Evolutionary conservation across 2,888 invertebrate species (phyloP).

Genomic region (Microctonus aethiopoides): DNA sequence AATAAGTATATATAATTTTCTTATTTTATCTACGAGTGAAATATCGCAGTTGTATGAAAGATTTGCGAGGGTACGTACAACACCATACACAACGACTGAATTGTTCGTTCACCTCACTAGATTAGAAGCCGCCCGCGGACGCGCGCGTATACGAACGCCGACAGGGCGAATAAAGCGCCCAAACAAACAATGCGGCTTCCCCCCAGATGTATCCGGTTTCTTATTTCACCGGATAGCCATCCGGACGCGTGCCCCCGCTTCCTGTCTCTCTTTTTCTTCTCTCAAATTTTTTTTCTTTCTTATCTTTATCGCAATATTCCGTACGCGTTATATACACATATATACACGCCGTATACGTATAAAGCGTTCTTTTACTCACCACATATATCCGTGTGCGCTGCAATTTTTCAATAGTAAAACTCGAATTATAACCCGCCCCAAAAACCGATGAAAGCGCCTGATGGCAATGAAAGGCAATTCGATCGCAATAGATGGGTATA

Average conservation of each 20-base stretch:
- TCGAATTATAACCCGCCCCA: slow-evolving; percentile 28
- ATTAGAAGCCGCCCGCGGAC: slow-evolving; percentile 25
- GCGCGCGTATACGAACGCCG: background rate
- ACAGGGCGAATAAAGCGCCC: slow-evolving; percentile 52
- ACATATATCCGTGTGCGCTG: slow-evolving; percentile 31
- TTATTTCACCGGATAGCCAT: slow-evolving; percentile 63
- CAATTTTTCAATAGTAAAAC: slow-evolving; percentile 28
- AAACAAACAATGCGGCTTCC: slow-evolving; percentile 64
- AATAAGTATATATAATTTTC: background rate
- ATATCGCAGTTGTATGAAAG: background rate
- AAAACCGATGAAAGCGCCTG: background rate
- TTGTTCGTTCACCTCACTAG: slow-evolving; percentile 23
- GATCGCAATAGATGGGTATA: background rate
- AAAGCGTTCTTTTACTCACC: slow-evolving; percentile 28
- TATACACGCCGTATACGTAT: no score
- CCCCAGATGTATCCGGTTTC: slow-evolving; percentile 66
- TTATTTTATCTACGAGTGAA: background rate
- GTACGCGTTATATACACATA: no score
- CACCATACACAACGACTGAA: slow-evolving; percentile 18
- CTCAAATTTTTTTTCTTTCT: slow-evolving; percentile 21
- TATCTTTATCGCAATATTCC: no score
- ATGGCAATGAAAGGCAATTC: background rate
- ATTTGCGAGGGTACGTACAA: background rate
- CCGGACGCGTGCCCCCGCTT: slow-evolving; percentile 59
- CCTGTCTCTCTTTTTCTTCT: slow-evolving; percentile 42